Evolutionary conservation across 2,888 invertebrate genomes (phyloP).

Genomic region (Plebejus anna): DNA sequence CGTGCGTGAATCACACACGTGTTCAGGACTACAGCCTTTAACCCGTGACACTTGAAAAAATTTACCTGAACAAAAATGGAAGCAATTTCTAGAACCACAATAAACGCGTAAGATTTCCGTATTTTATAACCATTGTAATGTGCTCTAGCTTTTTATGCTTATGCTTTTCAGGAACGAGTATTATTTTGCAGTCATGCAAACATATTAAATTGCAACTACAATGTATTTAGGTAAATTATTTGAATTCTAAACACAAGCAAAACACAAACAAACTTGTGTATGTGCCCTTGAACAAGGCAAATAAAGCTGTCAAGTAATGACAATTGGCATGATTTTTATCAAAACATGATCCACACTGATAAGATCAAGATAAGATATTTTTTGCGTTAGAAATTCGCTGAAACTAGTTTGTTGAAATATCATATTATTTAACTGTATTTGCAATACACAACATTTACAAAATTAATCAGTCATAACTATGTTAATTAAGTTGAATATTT

Average conservation of each 20-base stretch:
- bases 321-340: slow-evolving; percentile 16
- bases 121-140: background rate
- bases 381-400: slow-evolving; percentile 5
- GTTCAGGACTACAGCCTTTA: slow-evolving; percentile 44
- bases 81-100: slow-evolving; percentile 58
- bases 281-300: slow-evolving; percentile 33
- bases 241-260: slow-evolving; percentile 22
- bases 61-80: slow-evolving; percentile 53
- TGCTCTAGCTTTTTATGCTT: slow-evolving; percentile 15
- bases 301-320: slow-evolving; percentile 4
- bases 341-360: slow-evolving; percentile 18
- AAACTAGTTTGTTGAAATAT: background rate
- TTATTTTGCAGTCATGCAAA: background rate
- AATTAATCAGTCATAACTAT: background rate
- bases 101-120: slow-evolving; percentile 63
- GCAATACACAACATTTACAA: background rate
- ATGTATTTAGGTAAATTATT: background rate
- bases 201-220: slow-evolving; percentile 21
- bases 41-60: slow-evolving; percentile 43
- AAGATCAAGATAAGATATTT: background rate
- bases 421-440: background rate
- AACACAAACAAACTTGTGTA: slow-evolving; percentile 32
- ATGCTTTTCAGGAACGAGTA: slow-evolving; percentile 3
- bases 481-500: background rate
- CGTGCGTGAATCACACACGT: slow-evolving; percentile 60